Percentiles rank a stretch among this genome's conserved stretches.
phyloP scores from a whole-genome alignment of 1,140 invertebrate genomes.

The Macrobrachium nipponense region DNA sequence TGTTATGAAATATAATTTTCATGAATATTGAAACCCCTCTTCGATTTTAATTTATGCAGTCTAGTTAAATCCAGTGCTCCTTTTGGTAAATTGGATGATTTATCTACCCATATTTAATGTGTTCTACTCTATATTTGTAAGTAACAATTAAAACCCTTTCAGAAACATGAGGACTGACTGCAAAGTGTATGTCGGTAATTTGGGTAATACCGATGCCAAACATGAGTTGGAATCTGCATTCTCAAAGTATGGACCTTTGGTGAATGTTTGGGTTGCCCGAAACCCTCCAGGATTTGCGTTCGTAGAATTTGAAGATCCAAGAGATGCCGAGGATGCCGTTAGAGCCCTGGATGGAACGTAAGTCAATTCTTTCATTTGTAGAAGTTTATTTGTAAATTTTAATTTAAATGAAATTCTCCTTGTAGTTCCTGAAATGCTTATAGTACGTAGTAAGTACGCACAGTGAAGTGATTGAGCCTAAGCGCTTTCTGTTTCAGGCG shows the following conservation, averaged over 20 bases:
- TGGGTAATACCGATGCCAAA: slow-evolving; percentile 85
- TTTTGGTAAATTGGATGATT: no score
- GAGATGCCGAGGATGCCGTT: slow-evolving; percentile 93
- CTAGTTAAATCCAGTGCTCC: no score
- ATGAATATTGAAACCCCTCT: no score
- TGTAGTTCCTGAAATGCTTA: no score
- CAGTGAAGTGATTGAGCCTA: no score
- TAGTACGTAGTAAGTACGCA: no score
- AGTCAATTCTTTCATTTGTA: slow-evolving; percentile 12
- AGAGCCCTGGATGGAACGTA: slow-evolving; percentile 79
- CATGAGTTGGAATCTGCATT: slow-evolving; percentile 94
- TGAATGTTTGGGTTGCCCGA: slow-evolving; percentile 94
- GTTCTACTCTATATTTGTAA: no score
- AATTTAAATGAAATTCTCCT: no score
- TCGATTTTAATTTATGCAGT: no score
- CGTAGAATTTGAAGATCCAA: slow-evolving; percentile 88
- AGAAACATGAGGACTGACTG: slow-evolving; percentile 75
- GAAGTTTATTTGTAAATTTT: no score
- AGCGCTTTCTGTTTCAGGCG: slow-evolving; percentile 11
- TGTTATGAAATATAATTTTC: no score
- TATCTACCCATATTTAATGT: no score
- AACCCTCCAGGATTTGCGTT: slow-evolving; percentile 96
- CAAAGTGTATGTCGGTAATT: slow-evolving; percentile 97
- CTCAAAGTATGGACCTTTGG: slow-evolving; percentile 91
- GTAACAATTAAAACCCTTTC: neutral